Evolutionary conservation across 1,140 invertebrate genomes (phyloP).

Genomic region (Apocrypta bakeri): DNA sequence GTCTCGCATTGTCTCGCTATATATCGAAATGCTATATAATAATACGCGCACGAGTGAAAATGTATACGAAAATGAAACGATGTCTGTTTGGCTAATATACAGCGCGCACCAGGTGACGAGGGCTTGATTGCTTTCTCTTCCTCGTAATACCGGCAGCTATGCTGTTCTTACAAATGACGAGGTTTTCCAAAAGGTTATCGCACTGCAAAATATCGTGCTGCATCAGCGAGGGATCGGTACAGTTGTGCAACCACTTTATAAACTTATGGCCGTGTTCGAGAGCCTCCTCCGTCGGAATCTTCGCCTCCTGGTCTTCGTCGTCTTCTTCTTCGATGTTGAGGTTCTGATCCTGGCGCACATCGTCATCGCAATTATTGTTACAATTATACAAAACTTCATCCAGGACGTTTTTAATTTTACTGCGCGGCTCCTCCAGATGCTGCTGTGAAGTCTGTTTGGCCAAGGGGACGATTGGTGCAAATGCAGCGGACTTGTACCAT

Average conservation of each 20-base stretch:
- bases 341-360: slow-evolving; percentile 65
- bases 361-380: slow-evolving; percentile 63
- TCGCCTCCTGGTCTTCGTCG: neutral
- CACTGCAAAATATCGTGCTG: slow-evolving; percentile 79
- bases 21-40: too few relatives aligned
- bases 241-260: slow-evolving; percentile 80
- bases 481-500: slow-evolving; percentile 80
- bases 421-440: neutral
- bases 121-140: slow-evolving; percentile 70
- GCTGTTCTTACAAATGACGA: slow-evolving; percentile 82
- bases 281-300: slow-evolving; percentile 73
- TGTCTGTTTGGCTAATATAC: too few relatives aligned
- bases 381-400: slow-evolving; percentile 77
- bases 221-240: slow-evolving; percentile 83
- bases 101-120: too few relatives aligned
- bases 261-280: slow-evolving; percentile 85
- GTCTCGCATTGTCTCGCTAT: too few relatives aligned
- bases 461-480: too few relatives aligned
- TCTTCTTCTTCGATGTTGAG: slow-evolving; percentile 34
- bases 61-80: too few relatives aligned
- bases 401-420: slow-evolving; percentile 77
- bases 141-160: slow-evolving; percentile 79
- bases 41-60: too few relatives aligned
- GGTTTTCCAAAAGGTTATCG: slow-evolving; percentile 79
- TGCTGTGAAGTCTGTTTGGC: too few relatives aligned